phyloP scores from a whole-genome alignment of 64 coral and sea anemone species.

The Stichodactyla helianthus region DNA sequence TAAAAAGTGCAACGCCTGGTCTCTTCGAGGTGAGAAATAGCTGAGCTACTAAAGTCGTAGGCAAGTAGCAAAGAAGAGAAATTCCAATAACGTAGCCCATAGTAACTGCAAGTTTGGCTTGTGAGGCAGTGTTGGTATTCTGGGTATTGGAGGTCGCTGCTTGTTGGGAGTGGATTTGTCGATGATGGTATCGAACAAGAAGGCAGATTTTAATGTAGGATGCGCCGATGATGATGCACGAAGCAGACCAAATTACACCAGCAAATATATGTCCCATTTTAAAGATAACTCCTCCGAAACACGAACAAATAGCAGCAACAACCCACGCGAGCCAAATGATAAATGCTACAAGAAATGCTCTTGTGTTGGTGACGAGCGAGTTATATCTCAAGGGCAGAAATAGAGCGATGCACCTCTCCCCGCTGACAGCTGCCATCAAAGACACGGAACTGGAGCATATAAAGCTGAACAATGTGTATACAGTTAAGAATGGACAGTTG shows the following conservation, averaged over 20 bases:
- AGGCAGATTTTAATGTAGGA: slow-evolving; percentile 3
- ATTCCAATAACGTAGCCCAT: background rate
- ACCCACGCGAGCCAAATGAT: background rate
- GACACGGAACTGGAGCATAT: background rate
- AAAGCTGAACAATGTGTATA: background rate
- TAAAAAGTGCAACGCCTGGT: background rate
- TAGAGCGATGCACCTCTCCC: background rate
- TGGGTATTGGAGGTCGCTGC: too few species aligned
- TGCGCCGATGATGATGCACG: background rate
- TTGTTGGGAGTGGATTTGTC: slow-evolving; percentile 3
- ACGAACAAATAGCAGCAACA: background rate
- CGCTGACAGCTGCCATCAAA: background rate
- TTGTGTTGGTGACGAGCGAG: background rate
- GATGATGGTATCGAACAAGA: slow-evolving; percentile 1
- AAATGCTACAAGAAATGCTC: background rate
- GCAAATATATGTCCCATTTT: background rate
- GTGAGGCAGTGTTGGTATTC: background rate
- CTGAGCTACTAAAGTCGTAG: background rate
- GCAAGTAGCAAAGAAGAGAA: slow-evolving; percentile 3
- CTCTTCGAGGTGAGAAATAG: background rate
- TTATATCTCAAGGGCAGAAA: background rate
- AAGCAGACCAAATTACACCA: background rate
- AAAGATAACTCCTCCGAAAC: background rate
- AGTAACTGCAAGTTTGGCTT: slow-evolving; percentile 1
- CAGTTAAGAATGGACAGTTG: background rate